Conservation (phyloP, 2,888 invertebrate species). For the Napeogenes inachia region DNA sequence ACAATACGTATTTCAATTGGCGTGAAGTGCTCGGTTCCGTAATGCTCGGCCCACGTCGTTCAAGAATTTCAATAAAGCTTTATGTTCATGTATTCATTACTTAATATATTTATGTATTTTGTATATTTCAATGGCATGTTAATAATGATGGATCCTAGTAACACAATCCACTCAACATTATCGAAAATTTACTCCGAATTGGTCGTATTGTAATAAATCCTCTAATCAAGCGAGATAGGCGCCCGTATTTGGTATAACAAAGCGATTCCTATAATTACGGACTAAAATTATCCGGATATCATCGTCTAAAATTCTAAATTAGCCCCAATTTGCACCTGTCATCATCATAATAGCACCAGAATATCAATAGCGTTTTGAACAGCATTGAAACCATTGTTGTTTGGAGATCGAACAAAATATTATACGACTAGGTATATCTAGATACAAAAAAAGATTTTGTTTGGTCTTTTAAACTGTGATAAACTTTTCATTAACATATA, state of each 20-base stretch:
- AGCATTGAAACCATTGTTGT: slow-evolving; percentile 16
- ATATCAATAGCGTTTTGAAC: slow-evolving; percentile 28
- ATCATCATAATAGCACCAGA: slow-evolving; percentile 35
- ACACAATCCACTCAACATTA: too few relatives aligned
- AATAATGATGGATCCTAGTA: too few relatives aligned
- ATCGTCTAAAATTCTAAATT: slow-evolving; percentile 36
- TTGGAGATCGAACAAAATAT: not conserved
- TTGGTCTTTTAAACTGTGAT: not conserved
- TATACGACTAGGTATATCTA: not conserved
- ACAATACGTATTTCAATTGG: slow-evolving; percentile 44
- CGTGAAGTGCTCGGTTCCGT: slow-evolving; percentile 44
- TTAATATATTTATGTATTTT: not conserved
- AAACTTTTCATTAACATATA: too few relatives aligned
- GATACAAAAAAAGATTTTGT: not conserved
- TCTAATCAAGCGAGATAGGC: slow-evolving; percentile 32
- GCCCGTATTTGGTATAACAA: slow-evolving; percentile 32
- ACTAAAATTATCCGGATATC: slow-evolving; percentile 39
- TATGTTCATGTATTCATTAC: not conserved
- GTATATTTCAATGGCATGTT: too few relatives aligned
- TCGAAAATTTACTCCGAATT: not conserved
- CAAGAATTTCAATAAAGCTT: slow-evolving; percentile 8
- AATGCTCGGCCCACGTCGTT: slow-evolving; percentile 25
- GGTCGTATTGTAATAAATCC: slow-evolving; percentile 29
- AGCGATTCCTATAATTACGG: slow-evolving; percentile 41
- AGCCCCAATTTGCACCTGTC: slow-evolving; percentile 31